These are phyloP conservation scores for Microctenopoma stevenorrisi DNA, from an alignment of 2,797 vertebrate genomes.

Conservation along the genomic window DNA sequence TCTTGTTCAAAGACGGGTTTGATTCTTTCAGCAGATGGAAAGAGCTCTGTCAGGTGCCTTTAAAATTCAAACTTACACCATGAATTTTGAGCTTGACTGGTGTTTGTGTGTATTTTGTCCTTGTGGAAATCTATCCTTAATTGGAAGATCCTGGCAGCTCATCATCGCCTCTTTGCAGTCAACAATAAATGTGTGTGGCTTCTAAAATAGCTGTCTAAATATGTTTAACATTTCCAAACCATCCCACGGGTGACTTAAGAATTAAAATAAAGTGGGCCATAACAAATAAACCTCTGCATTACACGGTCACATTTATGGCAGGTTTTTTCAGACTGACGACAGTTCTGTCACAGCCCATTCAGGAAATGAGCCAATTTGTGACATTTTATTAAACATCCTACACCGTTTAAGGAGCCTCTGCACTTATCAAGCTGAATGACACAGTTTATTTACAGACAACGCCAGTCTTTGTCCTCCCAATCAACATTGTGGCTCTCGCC, in stretches of 20 bases:
- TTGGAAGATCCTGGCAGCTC: not conserved
- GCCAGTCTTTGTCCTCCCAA: constrained; percentile 33
- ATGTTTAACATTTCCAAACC: constrained; percentile 24
- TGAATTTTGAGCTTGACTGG: not conserved
- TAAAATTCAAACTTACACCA: not conserved
- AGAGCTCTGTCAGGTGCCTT: not conserved
- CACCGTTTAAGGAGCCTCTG: constrained; percentile 43
- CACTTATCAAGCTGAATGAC: constrained; percentile 52
- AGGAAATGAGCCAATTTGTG: constrained; percentile 63
- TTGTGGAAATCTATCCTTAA: not conserved
- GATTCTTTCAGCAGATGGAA: no score
- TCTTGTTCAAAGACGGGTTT: constrained; percentile 5
- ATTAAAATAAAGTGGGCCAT: constrained; percentile 39
- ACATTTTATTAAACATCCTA: constrained; percentile 42
- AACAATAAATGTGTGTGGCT: not conserved
- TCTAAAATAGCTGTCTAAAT: constrained; percentile 4
- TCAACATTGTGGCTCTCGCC: constrained; percentile 33
- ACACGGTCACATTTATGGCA: constrained; percentile 46
- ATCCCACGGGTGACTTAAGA: constrained; percentile 37
- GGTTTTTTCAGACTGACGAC: constrained; percentile 43
- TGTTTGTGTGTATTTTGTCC: not conserved
- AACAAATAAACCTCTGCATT: constrained; percentile 51
- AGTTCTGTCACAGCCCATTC: constrained; percentile 49
- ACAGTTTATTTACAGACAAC: constrained; percentile 60
- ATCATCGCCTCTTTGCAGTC: not conserved